Base-by-base conservation (phyloP, 2,888 invertebrate species). In the Opisthograptis luteolata region DNA sequence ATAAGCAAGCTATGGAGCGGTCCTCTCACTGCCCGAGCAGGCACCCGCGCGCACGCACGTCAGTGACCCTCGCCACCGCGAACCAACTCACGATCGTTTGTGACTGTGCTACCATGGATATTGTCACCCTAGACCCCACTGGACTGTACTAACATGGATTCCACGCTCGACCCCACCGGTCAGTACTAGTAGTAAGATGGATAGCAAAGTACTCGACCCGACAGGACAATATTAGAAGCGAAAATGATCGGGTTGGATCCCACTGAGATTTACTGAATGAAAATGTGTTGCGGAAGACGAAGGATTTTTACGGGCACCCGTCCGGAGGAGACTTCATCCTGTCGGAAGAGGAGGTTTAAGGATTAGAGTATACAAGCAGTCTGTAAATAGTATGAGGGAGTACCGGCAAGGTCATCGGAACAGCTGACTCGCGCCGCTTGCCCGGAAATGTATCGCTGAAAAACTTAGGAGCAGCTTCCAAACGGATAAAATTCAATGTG, bases 211-310 rank as follows among this genome's bases (percentile, higher is more conserved):
- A 63, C 76, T 86, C 56, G 85, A 87, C 72, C 87, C 87, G 37
- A 86, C 87, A 36, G 87, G 87, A 45, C 85, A 87, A 71, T 87
- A 87, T 64, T 86, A 79, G 70, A 57, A 39, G 50, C 63, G 58
- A 75, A 36, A 46, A 87, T 88, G 87, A 70, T 84, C 68, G 87
- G 87, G 62, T 73, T 87, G 64, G 88, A 89, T 66, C 88, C 88
- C 53, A 89, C 88, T 48, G 88, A 88, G 77, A 84, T 88, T 62
- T 88, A 89, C 67, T 88, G 79, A 78, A 68, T 71, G 73, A 86
- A 82, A 73, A 90, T 89, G 89, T 90, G 90, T 76, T 89, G 89
- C 76, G 89, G 90, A 68, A 81, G 81, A 62, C 76, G 89, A 55
- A 83, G 73, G 64, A 88, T 90, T 55, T 73, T 61, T 60, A 87